Conservation (phyloP, 30 jellyfish, hydroid and myxozoan genomes). For the Turritopsis dohrnii region DNA sequence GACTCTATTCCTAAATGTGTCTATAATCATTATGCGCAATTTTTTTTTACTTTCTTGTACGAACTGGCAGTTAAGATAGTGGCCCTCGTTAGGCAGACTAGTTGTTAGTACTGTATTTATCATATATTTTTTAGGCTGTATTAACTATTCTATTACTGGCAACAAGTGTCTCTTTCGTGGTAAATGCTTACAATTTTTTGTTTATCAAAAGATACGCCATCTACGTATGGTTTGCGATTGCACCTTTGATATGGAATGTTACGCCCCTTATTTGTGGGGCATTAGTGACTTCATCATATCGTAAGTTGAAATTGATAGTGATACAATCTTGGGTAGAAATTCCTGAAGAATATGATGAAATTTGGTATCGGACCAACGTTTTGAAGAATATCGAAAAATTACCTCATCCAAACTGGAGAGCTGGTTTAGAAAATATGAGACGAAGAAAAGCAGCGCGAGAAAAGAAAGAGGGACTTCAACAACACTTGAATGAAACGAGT, state of each 20-base stretch:
- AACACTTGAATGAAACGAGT: not conserved
- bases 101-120: no score
- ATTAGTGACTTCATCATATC: conserved; percentile 34
- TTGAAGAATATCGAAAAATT: not conserved
- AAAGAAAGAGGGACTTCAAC: not conserved
- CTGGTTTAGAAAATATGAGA: conserved; percentile 18
- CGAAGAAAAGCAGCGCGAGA: conserved; percentile 28
- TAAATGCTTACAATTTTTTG: conserved; percentile 42
- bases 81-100: no score
- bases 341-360: conserved; percentile 42
- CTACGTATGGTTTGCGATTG: conserved; percentile 45
- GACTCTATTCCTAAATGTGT: not conserved
- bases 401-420: conserved; percentile 15
- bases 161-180: conserved; percentile 43
- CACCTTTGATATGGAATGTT: conserved; percentile 37
- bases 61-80: no score
- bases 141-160: conserved; percentile 21
- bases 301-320: conserved; percentile 20
- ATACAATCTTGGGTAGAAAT: conserved; percentile 57
- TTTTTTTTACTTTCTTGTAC: not conserved
- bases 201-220: conserved; percentile 35
- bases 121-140: conserved; percentile 22
- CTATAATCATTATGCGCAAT: not conserved
- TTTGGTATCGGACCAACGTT: conserved; percentile 27
- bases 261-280: conserved; percentile 37